phyloP scores from a whole-genome alignment of 2,888 invertebrate genomes.

The Cataglyphis albicans region DNA sequence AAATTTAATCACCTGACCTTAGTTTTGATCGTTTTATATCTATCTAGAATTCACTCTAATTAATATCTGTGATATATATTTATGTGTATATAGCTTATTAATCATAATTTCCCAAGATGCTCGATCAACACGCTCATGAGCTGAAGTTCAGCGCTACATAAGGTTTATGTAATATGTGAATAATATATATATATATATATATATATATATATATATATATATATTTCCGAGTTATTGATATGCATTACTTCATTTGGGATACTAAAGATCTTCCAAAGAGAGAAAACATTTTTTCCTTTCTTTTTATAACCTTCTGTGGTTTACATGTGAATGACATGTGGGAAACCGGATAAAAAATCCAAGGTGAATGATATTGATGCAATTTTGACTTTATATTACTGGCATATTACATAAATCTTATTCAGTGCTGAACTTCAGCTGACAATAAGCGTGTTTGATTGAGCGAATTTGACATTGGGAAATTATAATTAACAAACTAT shows the following conservation, averaged over 20 bases:
- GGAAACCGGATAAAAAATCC: background rate
- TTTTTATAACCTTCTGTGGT: background rate
- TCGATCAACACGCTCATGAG: no score
- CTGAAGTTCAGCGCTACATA: no score
- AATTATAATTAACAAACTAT: conserved; percentile 1
- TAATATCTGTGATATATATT: no score
- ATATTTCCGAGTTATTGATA: background rate
- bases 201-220: background rate
- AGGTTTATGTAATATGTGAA: no score
- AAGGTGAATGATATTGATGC: background rate
- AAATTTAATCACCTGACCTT: no score
- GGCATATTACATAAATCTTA: conserved; percentile 16
- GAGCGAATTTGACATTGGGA: background rate
- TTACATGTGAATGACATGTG: background rate
- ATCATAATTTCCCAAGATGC: no score
- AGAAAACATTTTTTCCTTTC: background rate
- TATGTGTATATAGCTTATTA: no score
- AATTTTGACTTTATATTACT: background rate
- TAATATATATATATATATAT: background rate
- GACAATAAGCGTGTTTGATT: background rate
- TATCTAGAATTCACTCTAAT: no score
- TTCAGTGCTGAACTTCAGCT: background rate
- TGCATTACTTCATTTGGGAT: background rate
- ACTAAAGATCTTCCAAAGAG: background rate
- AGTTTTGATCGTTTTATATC: no score